Evolutionary conservation across 2,797 vertebrate species (phyloP).

Genomic region (Gallinago nigripennis): DNA sequence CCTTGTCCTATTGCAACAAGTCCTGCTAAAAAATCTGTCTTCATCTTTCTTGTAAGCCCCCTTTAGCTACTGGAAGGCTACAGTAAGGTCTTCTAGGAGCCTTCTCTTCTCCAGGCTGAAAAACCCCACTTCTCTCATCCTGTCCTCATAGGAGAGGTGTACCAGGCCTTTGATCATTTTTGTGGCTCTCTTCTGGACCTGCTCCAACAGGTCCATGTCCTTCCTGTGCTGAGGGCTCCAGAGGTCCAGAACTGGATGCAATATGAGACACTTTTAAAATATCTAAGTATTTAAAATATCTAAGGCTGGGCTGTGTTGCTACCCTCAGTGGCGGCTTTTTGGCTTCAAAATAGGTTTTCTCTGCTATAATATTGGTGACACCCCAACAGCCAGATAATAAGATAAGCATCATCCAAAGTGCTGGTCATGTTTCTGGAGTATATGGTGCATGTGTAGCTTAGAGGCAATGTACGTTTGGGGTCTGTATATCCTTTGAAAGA

Average conservation of each 20-base stretch:
- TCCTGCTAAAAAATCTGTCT: not conserved
- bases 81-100: not conserved
- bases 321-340: not conserved
- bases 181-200: not conserved
- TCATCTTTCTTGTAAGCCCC: not conserved
- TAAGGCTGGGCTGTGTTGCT: not conserved
- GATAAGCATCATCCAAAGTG: not conserved
- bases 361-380: not conserved
- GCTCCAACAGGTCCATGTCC: not conserved
- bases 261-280: not conserved
- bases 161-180: not conserved
- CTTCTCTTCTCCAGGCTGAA: not conserved
- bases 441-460: not conserved
- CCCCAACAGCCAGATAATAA: not conserved
- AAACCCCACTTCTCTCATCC: not conserved
- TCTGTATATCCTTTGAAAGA: not conserved
- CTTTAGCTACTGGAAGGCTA: not conserved
- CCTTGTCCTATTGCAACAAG: not conserved
- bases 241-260: not conserved
- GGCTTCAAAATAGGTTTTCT: not conserved
- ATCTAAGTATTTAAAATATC: not conserved
- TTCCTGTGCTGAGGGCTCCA: not conserved
- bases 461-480: not conserved
- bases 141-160: not conserved
- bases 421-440: not conserved